Evolutionary conservation across 1,140 invertebrate genomes (phyloP), one percentile per base, ranked within the genome.

Genomic region (Babylonia areolata): DNA sequence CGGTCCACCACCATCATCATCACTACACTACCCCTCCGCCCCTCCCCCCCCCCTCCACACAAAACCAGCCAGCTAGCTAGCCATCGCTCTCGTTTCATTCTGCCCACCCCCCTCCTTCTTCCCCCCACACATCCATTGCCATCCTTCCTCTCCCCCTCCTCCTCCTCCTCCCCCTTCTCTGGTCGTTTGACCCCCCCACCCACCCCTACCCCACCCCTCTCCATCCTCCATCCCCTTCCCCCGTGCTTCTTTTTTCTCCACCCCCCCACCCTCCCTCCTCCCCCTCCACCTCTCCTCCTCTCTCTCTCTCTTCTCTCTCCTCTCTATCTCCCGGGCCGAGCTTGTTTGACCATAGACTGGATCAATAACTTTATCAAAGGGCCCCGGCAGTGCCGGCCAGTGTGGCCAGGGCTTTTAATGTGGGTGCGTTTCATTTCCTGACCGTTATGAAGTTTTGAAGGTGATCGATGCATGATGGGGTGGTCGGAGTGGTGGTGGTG

Each of bases 281-380:
- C 58, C 23, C 58, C 58, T 23, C 12, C 58, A 17, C 58, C 58
- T 20, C 6, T 23, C 1, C 58, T 23, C 58, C 23, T 23, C 58
- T n/a, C 20, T 23, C 23, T 23, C 20, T 20, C 28, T 64, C 28
- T n/a, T 23, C 17, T 64, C 17, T 64, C 58, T 23, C 46, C 9
- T 51, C 20, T 20, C 46, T 6, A 11, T 51, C 46, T 20, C 46
- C 46, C 46, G 5, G 17, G 58, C 58, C 28, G 28, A 64, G 58
- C 58, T n/a, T 64, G 58, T 64, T 64, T 64, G 58, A 64, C 58
- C 58, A 64, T 64, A 12, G 58, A 64, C 58, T 64, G 58, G 58
- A 64, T 64, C 58, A 64, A 64, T 64, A 64, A 12, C 58, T 23
- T 64, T 64, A 64, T 64, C 58, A 64, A 64, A 64, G 58, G 58